These are phyloP conservation scores for Mionectes macconnelli DNA, from an alignment of 2,113 vertebrate genomes.

Conservation along the genomic window DNA sequence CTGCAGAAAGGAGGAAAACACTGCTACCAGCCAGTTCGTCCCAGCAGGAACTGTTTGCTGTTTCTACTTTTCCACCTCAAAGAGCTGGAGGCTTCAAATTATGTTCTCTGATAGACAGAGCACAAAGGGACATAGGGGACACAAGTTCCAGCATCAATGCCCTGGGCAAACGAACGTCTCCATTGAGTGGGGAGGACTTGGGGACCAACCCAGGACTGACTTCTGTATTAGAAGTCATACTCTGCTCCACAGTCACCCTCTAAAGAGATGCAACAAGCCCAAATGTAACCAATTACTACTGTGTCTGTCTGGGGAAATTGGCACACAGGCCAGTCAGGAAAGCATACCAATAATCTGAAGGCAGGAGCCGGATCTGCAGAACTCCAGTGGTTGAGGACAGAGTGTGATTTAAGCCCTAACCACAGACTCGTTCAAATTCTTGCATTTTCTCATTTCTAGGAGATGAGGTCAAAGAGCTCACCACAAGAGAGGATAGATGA, in stretches of 20 bases:
- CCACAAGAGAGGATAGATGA: neutral
- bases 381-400: neutral
- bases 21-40: neutral
- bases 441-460: conserved; percentile 23
- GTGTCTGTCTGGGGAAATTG: neutral
- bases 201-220: neutral
- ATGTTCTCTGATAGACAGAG: neutral
- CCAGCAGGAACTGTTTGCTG: neutral
- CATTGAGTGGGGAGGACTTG: neutral
- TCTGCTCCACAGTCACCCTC: neutral
- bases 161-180: neutral
- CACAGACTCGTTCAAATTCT: neutral
- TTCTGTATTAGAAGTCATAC: neutral
- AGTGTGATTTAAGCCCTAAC: neutral
- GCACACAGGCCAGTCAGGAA: neutral
- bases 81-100: neutral
- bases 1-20: neutral
- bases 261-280: neutral
- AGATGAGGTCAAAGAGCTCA: conserved; percentile 40
- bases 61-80: neutral
- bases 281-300: neutral
- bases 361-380: neutral
- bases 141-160: neutral
- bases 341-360: neutral
- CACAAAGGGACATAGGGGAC: neutral